Conservation (phyloP, 2,888 invertebrate species). For the Sphaerophoria taeniata region DNA sequence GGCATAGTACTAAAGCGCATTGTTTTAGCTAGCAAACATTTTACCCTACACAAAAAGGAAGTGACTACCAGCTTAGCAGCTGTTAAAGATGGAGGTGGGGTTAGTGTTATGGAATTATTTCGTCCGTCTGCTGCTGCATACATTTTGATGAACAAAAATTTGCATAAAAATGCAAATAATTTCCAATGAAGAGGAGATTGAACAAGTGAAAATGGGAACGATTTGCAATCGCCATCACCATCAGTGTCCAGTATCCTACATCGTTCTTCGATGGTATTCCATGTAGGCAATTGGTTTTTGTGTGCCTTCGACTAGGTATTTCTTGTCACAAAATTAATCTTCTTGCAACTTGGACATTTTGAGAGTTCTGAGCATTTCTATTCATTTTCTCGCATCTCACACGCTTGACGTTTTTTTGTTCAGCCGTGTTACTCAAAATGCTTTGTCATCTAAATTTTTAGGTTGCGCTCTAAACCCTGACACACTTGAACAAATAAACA, state of each 20-base stretch:
- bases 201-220: not conserved
- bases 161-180: constrained; percentile 68
- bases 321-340: no score
- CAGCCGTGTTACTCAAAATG: no score
- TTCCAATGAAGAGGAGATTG: constrained; percentile 11
- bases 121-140: constrained; percentile 33
- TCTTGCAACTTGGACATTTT: no score
- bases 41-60: constrained; percentile 19
- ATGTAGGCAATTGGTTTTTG: no score
- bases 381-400: no score
- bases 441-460: no score
- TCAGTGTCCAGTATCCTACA: not conserved
- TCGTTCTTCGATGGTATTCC: no score
- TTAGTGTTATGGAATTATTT: constrained; percentile 55
- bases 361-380: no score
- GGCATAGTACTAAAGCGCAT: constrained; percentile 48
- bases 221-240: constrained; percentile 30
- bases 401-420: no score
- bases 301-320: no score
- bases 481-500: no score
- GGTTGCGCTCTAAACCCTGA: no score
- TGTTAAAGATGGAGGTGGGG: constrained; percentile 9
- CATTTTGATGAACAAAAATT: constrained; percentile 30
- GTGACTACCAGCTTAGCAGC: not conserved
- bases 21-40: constrained; percentile 63